These are phyloP conservation scores for Tretioscincus oriximinensis DNA, from an alignment of 2,113 vertebrate species.

Conservation along the genomic window DNA sequence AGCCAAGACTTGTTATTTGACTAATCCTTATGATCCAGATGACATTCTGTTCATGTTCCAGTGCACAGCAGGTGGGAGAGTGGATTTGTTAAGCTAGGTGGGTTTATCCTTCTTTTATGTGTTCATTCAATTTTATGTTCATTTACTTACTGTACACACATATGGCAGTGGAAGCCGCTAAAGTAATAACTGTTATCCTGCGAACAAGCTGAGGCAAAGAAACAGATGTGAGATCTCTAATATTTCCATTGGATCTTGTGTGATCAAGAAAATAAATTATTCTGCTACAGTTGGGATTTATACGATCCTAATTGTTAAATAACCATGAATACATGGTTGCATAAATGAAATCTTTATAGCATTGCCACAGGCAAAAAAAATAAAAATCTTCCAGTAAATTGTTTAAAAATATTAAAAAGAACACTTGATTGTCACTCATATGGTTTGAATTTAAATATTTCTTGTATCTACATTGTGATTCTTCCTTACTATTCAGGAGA, in stretches of 20 bases:
- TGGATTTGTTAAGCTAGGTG: constrained; percentile 61
- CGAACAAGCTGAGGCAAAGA: constrained; percentile 41
- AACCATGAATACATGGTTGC: constrained; percentile 3
- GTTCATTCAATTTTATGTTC: constrained; percentile 66
- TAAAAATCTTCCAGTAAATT: background rate
- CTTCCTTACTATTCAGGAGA: too few relatives aligned
- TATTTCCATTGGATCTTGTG: constrained; percentile 39
- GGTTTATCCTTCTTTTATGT: constrained; percentile 65
- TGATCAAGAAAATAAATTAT: constrained; percentile 45
- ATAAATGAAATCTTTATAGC: background rate
- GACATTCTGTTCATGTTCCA: constrained; percentile 61
- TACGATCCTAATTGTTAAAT: background rate
- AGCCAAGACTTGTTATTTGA: constrained; percentile 62
- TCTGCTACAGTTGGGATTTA: background rate
- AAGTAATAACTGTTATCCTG: constrained; percentile 50
- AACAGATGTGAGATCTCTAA: constrained; percentile 39
- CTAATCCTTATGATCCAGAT: constrained; percentile 62
- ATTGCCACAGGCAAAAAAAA: too few relatives aligned
- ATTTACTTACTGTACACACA: constrained; percentile 64
- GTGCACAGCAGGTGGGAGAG: constrained; percentile 57
- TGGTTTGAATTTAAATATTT: too few relatives aligned
- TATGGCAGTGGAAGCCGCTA: constrained; percentile 57
- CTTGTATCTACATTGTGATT: too few relatives aligned
- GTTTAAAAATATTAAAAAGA: background rate
- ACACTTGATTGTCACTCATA: too few relatives aligned